Base-by-base conservation (phyloP, 2,888 invertebrate species). In the Drosophila neotestacea region DNA sequence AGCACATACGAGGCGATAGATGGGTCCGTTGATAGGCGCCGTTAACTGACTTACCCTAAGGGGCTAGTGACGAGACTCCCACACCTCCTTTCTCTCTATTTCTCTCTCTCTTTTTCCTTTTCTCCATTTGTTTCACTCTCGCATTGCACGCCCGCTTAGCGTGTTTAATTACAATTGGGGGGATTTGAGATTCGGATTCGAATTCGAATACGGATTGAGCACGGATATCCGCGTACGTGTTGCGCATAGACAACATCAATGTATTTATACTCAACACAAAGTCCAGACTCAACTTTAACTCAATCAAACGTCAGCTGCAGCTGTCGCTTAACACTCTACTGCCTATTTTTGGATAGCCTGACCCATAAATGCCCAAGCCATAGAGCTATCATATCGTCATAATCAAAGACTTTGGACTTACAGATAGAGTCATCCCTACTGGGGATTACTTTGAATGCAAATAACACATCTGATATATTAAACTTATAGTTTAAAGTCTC, bases 171-270 rank as follows among this genome's bases (percentile, higher is more conserved):
- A 85, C 83, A 83, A 77, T 84, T 70, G 62, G 81, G 73, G 81
- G 67, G 79, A 79, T 75, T 78, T 72, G 77, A 79, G 69, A 67
- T 70, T 66, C 70, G 74, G 30, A 16, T 54, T 28, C 22, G 22
- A 2, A 22, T 22, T 22, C 22, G 22, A 22, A 3, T 22, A 3
- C 34, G 56, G 65, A 85, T 84, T 86, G 82, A 67, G 84, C 82
- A 82, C 89, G 89, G 89, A 89, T 80, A 89, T 89, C 89, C 89
- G 89, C 76, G 78, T 81, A 89, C 89, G 89, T 89, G 89, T 75
- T 63, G 65, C 69, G 86, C 86, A 81, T 85, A 65, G 69, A 27
- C 63, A 76, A 68, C 59, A 50, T 6, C 44, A 32, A 55, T 46
- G 42, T 28, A 59, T n/a, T 30, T 10, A 50, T 50, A 34, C 54